Evolutionary conservation across 2,797 vertebrate genomes (phyloP).

Genomic region (Pseudomugil gertrudae): DNA sequence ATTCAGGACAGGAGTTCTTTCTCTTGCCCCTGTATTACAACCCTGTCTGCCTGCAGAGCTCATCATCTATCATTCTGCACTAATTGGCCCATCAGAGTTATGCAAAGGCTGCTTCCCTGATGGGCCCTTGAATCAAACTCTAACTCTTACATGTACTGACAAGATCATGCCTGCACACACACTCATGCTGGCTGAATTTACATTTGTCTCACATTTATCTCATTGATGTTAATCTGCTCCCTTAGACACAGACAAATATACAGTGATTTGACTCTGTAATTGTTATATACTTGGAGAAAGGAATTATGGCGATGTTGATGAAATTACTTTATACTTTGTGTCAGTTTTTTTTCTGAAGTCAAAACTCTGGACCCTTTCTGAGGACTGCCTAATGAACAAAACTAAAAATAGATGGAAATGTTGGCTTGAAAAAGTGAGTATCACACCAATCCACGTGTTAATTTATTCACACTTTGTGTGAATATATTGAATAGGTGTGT

Average conservation of each 20-base stretch:
- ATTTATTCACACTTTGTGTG: neutral
- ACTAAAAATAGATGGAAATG: neutral
- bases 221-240: slow-evolving; percentile 16
- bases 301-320: neutral
- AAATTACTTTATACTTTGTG: neutral
- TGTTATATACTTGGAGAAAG: neutral
- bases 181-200: slow-evolving; percentile 16
- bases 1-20: slow-evolving; percentile 59
- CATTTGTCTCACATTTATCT: slow-evolving; percentile 34
- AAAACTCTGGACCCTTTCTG: neutral
- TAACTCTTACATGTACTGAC: slow-evolving; percentile 32
- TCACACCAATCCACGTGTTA: neutral
- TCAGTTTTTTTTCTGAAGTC: neutral
- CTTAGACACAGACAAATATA: slow-evolving; percentile 3
- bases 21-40: slow-evolving; percentile 54
- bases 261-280: slow-evolving; percentile 3
- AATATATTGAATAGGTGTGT: neutral
- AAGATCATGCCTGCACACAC: slow-evolving; percentile 15
- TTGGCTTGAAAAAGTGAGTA: neutral
- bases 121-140: slow-evolving; percentile 55
- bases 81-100: slow-evolving; percentile 75
- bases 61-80: slow-evolving; percentile 73
- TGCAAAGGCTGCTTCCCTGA: slow-evolving; percentile 60
- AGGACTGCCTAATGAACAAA: slow-evolving; percentile 13
- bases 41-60: slow-evolving; percentile 56